Evolutionary conservation across 2,113 vertebrate species (phyloP), one percentile per base, ranked within the genome.

Genomic region (Chauna torquata): DNA sequence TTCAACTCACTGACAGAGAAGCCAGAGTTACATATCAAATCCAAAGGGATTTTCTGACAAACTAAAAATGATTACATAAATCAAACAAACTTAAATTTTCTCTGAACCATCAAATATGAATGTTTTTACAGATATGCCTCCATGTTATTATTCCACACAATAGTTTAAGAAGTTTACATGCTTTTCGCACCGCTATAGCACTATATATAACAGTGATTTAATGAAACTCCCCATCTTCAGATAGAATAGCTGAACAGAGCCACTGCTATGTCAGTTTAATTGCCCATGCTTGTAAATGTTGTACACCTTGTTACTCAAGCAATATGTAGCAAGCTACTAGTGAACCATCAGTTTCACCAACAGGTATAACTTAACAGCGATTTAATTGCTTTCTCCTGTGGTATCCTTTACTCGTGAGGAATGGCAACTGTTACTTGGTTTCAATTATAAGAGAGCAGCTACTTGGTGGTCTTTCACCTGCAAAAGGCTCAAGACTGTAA

Each of bases 391-490:
- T 87, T 77, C 0, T 0, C 44, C 64, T 93, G 91, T 87, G 82
- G 36, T 40, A 74, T 75, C 49, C n/a, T 79, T 90, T 38, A 59
- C 36, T 55, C 8, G 1, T 8, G 36, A 59, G 42, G 52, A 34
- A 36, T 76, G 49, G 57, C 71, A 90, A 70, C 24, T 52, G 40
- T 78, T 88, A 38, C 76, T 92, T 79, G 20, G 30, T 82, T 69
- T 89, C 54, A 85, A 17, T 82, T 68, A 54, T 44, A 68, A 91
- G 42, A 76, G 18, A 59, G 28, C 12, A 65, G 11, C 20, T 94
- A 86, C 52, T 94, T 90, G 83, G 61, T 62, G n/a, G 91, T 92
- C 92, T 87, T 92, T 91, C 68, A 86, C 61, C 61, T 88, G 71
- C 61, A 91, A 94, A 92, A 70, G 19, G 15, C 90, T 83, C 68